phyloP scores from a whole-genome alignment of 2,797 vertebrate species.

The Oryzias sinensis region DNA sequence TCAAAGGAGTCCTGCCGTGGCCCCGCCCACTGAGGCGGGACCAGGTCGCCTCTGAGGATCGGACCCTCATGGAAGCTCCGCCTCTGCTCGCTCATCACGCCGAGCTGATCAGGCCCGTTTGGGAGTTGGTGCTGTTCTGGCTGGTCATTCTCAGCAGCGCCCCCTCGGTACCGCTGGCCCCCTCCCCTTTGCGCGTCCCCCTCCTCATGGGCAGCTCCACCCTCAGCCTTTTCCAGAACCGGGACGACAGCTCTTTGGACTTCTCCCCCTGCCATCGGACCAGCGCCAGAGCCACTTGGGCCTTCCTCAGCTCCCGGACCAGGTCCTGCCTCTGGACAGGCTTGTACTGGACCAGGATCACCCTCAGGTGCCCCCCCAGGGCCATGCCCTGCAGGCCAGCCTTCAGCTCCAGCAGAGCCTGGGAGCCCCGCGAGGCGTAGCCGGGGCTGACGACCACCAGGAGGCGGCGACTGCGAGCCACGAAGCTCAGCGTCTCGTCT shows the following conservation, averaged over 20 bases:
- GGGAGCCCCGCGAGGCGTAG: slow-evolving; percentile 87
- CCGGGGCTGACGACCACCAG: slow-evolving; percentile 91
- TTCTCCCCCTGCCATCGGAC: slow-evolving; percentile 93
- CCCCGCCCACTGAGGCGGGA: too few relatives aligned
- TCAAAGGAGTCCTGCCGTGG: too few relatives aligned
- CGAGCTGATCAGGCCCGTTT: slow-evolving; percentile 32
- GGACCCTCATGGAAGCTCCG: neutral
- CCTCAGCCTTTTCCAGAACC: slow-evolving; percentile 92
- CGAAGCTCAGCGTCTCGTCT: slow-evolving; percentile 93
- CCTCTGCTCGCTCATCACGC: slow-evolving; percentile 23
- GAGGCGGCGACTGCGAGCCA: slow-evolving; percentile 90
- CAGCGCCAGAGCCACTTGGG: slow-evolving; percentile 83
- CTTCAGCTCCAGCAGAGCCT: slow-evolving; percentile 94
- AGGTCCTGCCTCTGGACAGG: slow-evolving; percentile 78
- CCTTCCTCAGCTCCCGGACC: slow-evolving; percentile 87
- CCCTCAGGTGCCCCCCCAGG: slow-evolving; percentile 84
- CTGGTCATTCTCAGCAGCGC: slow-evolving; percentile 47
- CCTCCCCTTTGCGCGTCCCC: neutral
- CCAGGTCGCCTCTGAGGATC: neutral
- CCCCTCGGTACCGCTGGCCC: slow-evolving; percentile 3
- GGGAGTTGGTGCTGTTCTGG: slow-evolving; percentile 56
- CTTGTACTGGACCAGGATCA: slow-evolving; percentile 93
- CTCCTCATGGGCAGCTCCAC: slow-evolving; percentile 86
- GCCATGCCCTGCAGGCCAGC: slow-evolving; percentile 91
- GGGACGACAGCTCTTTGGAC: slow-evolving; percentile 84